A percentile compares a stretch with the other conserved stretches of the same genome.
Evolutionary conservation across 2,888 invertebrate species (phyloP).

Genomic region (Cryptophagus acutangulus): DNA sequence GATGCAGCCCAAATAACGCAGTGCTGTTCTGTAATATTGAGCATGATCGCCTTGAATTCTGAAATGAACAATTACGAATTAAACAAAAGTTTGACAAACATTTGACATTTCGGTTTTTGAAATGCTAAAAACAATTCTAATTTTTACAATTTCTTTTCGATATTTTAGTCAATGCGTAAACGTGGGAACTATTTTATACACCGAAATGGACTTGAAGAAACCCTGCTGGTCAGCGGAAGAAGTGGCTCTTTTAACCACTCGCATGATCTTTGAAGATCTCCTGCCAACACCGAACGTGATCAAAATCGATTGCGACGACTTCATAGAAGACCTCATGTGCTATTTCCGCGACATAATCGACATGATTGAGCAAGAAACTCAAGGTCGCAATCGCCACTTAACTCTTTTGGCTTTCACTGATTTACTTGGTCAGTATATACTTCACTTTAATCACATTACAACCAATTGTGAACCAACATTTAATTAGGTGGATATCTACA

Average conservation of each 20-base stretch:
- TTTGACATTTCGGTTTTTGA: no score
- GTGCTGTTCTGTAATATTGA: slow-evolving; percentile 90
- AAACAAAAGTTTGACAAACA: no score
- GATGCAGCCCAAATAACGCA: slow-evolving; percentile 68
- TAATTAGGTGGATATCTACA: slow-evolving; percentile 59
- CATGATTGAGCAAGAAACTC: slow-evolving; percentile 32
- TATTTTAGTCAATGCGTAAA: no score
- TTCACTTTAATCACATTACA: no score
- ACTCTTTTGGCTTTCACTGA: slow-evolving; percentile 43
- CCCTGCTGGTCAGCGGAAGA: slow-evolving; percentile 44
- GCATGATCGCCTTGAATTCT: slow-evolving; percentile 82
- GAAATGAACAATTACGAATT: no score
- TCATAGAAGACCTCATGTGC: slow-evolving; percentile 40
- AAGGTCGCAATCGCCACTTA: slow-evolving; percentile 41
- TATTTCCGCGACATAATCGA: slow-evolving; percentile 41
- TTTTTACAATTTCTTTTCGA: no score
- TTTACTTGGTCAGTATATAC: slow-evolving; percentile 34
- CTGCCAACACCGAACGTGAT: slow-evolving; percentile 37
- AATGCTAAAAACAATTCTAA: no score
- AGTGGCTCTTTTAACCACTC: slow-evolving; percentile 41
- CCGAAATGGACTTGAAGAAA: slow-evolving; percentile 37
- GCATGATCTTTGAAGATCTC: slow-evolving; percentile 42
- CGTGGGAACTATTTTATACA: slow-evolving; percentile 44
- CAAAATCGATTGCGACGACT: slow-evolving; percentile 38
- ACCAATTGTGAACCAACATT: no score